These are phyloP conservation scores for Macrostomum lignano DNA, from an alignment of 1,140 invertebrate species.

Conservation along the genomic window DNA sequence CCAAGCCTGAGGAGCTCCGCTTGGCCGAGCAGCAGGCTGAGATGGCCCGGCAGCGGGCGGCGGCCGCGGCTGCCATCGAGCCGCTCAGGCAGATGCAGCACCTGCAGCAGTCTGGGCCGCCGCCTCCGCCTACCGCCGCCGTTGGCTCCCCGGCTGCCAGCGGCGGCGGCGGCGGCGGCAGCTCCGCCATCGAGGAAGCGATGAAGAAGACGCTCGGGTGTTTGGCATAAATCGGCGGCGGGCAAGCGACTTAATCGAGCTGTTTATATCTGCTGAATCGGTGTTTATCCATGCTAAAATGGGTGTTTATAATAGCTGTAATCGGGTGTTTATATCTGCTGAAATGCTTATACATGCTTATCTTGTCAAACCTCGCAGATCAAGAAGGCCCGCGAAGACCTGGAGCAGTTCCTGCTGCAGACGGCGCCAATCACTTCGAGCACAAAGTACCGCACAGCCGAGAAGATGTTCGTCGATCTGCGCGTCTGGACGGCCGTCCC, in stretches of 20 bases:
- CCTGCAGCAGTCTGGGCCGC: slow-evolving; percentile 41
- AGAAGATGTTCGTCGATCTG: slow-evolving; percentile 29
- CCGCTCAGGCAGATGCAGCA: slow-evolving; percentile 8
- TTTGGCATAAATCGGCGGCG: slow-evolving; percentile 11
- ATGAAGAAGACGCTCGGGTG: slow-evolving; percentile 58
- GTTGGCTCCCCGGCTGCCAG: not conserved
- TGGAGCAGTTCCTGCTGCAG: slow-evolving; percentile 68
- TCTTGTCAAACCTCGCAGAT: too few relatives aligned
- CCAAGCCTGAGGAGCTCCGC: slow-evolving; percentile 47
- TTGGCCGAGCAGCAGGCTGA: slow-evolving; percentile 3
- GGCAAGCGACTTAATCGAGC: too few relatives aligned
- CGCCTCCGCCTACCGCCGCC: too few relatives aligned
- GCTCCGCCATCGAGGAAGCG: slow-evolving; percentile 54
- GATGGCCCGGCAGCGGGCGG: not conserved
- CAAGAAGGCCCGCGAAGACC: slow-evolving; percentile 82
- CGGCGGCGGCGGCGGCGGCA: slow-evolving; percentile 8
- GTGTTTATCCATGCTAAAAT: too few relatives aligned
- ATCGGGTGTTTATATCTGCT: too few relatives aligned
- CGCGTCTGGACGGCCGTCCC: slow-evolving; percentile 60
- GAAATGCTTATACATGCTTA: too few relatives aligned
- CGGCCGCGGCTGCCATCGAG: slow-evolving; percentile 10
- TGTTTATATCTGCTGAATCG: too few relatives aligned
- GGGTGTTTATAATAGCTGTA: too few relatives aligned
- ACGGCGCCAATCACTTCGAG: slow-evolving; percentile 62
- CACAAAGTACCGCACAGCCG: slow-evolving; percentile 49